Evolutionary conservation across 2,797 vertebrate genomes (phyloP), one percentile per base, ranked within the genome.

Genomic region (Florisuga fusca): DNA sequence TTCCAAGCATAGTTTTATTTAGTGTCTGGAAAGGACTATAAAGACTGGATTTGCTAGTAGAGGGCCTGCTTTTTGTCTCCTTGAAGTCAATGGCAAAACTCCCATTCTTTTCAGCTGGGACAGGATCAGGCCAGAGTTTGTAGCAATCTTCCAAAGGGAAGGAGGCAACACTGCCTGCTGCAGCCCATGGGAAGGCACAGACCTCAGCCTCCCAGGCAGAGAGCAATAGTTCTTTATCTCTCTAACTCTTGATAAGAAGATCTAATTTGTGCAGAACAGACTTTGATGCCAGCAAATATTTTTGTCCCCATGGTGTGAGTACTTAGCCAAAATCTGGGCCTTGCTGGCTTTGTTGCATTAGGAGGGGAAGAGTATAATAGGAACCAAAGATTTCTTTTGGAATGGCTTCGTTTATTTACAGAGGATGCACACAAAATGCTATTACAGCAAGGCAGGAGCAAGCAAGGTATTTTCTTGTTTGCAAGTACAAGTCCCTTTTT

Each of bases 1-100:
- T 95, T 97, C 76, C 86, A 91, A 97, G 90, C 71, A 59, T 45
- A 78, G 93, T 93, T 96, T 95, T 93, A 82, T 90, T 68, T 93
- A 94, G 95, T 95, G 86, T 97, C 89, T 43, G 71, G 91, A 95
- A 95, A 89, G 90, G 94, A 87, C 79, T 93, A 36, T 81, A 94
- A 94, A 97, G 93, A 81, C 67, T 88, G 64, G 84, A 86, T 97
- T 97, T 95, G 62, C 54, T 90, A 90, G 46, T 83, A 94, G 87
- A 94, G 64, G 75, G 38, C 43, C 58, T 10, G 26, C 82, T 82
- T 95, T 84, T 94, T 5, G 1, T 91, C 74, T 87, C 80, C 90
- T 94, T 95, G 87, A 96, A 97, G 87, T 94, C 74, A 74, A 25
- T 95, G 94, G 94, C 95, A 96, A 81, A 89, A 58, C 51, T 89